Evolutionary conservation across 2,888 invertebrate genomes (phyloP).

Genomic region (Bellardia pandia): DNA sequence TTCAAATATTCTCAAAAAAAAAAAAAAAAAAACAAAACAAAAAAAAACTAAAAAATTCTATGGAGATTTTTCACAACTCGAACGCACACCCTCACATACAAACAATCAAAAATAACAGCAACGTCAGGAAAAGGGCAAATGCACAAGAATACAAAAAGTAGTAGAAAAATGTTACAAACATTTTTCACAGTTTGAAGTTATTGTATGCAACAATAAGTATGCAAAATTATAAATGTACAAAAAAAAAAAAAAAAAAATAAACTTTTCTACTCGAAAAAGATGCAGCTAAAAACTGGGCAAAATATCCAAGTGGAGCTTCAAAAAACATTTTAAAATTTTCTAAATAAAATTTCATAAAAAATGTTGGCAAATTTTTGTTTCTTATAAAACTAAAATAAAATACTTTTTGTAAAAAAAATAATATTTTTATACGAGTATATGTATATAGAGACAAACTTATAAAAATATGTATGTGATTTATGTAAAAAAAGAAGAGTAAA

Average conservation of each 20-base stretch:
- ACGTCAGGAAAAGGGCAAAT: slow-evolving; percentile 15
- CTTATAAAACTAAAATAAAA: not conserved
- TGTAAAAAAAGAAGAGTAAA: not conserved
- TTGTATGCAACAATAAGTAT: slow-evolving; percentile 13
- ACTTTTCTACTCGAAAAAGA: slow-evolving; percentile 25
- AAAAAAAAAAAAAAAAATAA: slow-evolving; percentile 43
- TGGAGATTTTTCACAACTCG: not conserved
- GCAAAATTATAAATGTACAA: slow-evolving; percentile 16
- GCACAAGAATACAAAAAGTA: not conserved
- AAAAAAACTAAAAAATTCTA: not conserved
- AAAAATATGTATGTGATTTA: not conserved
- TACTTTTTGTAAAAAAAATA: not conserved
- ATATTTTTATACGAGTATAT: not conserved
- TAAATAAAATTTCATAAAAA: not conserved
- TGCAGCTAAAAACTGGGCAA: not conserved
- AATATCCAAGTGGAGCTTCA: not conserved
- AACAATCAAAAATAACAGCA: not conserved
- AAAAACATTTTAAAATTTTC: slow-evolving; percentile 27
- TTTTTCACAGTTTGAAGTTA: slow-evolving; percentile 44
- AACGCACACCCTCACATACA: not conserved
- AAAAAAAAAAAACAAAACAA: not conserved
- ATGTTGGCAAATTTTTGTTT: not conserved
- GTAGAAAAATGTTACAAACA: slow-evolving; percentile 40
- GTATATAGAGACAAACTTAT: not conserved
- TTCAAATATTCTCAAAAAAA: slow-evolving; percentile 17